Conservation (phyloP, 2,113 vertebrate genomes). For the Peromyscus maniculatus region DNA sequence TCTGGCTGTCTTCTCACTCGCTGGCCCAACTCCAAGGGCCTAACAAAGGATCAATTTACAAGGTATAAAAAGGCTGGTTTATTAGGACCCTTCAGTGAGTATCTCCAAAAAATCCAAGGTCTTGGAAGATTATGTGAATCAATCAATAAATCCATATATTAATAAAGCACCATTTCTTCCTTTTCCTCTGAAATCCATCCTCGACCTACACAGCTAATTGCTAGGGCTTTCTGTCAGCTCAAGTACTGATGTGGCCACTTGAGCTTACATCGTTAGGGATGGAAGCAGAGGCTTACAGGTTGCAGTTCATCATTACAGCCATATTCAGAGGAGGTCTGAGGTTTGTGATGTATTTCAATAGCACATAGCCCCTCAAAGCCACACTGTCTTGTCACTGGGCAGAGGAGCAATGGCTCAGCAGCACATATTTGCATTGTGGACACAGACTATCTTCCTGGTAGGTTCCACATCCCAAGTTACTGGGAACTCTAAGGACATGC, state of each 20-base stretch:
- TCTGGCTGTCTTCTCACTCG: background rate
- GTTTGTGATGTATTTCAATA: background rate
- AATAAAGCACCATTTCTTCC: background rate
- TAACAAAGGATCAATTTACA: background rate
- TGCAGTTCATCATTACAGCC: background rate
- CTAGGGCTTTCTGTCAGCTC: background rate
- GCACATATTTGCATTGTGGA: background rate
- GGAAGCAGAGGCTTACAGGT: background rate
- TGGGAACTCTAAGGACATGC: background rate
- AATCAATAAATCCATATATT: background rate
- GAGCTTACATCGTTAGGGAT: background rate
- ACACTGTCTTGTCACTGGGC: fast-evolving
- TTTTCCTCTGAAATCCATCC: background rate
- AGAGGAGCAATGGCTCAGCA: background rate
- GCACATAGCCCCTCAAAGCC: background rate
- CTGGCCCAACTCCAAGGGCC: background rate
- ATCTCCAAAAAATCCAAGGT: background rate
- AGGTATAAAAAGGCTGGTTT: background rate
- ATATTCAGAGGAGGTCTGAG: background rate
- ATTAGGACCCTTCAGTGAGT: background rate
- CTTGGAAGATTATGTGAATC: background rate
- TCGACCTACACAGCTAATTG: background rate
- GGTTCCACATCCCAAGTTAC: background rate
- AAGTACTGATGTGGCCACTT: background rate
- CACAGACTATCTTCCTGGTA: background rate